These are phyloP conservation scores for Coregonus suidteri DNA, from an alignment of 2,797 vertebrate species.

Conservation along the genomic window DNA sequence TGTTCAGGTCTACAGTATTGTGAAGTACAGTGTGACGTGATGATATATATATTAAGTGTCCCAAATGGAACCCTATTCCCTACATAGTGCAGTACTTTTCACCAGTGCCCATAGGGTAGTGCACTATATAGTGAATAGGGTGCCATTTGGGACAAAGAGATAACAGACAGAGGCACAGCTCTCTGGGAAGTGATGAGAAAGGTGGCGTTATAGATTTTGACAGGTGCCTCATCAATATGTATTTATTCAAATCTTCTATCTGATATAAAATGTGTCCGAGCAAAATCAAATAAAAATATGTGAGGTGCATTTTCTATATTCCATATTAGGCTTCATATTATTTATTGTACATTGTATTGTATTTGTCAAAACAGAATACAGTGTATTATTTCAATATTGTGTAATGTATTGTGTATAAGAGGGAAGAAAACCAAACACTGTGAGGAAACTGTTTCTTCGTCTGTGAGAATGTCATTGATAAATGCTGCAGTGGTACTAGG, in stretches of 20 bases:
- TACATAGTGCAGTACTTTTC: background rate
- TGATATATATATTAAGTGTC: background rate
- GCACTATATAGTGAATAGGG: background rate
- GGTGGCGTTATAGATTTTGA: background rate
- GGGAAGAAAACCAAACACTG: background rate
- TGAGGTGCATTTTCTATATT: background rate
- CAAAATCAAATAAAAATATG: background rate
- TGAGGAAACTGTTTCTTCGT: background rate
- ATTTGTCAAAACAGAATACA: too few species aligned
- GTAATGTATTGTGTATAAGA: background rate
- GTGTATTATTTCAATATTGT: too few species aligned
- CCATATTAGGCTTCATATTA: background rate
- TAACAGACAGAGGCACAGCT: background rate
- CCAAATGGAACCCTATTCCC: background rate
- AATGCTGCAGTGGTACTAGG: background rate
- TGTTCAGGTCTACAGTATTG: slow-evolving; percentile 2
- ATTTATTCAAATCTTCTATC: slow-evolving; percentile 17
- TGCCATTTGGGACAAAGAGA: background rate
- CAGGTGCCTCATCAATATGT: slow-evolving; percentile 14
- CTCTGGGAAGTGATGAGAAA: background rate
- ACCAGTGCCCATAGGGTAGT: background rate
- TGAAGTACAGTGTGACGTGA: background rate
- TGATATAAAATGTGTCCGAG: background rate
- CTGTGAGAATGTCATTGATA: background rate
- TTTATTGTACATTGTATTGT: background rate